A percentile compares a stretch with the other conserved stretches of the same genome.
phyloP scores from a whole-genome alignment of 2,888 invertebrate species.

The Tetragnatha montana region DNA sequence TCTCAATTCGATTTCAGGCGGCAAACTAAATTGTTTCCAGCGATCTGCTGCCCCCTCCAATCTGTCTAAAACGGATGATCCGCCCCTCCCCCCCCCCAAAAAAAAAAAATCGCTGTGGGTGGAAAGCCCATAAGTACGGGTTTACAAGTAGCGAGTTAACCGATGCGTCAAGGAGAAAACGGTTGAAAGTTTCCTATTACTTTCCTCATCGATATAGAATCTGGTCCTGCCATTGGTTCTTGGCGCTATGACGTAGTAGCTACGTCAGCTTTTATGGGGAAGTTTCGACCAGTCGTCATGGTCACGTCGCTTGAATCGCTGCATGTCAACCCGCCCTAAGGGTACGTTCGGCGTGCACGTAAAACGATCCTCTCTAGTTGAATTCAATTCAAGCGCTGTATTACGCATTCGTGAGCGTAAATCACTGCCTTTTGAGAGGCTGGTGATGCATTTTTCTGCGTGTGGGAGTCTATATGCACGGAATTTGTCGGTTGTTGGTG shows the following conservation, averaged over 20 bases:
- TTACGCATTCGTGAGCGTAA: conserved; percentile 51
- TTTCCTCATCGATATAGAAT: too few relatives aligned
- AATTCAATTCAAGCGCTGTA: conserved; percentile 53
- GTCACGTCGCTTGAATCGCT: too few relatives aligned
- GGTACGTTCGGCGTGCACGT: conserved; percentile 50
- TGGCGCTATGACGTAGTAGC: too few relatives aligned
- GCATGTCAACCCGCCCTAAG: not conserved
- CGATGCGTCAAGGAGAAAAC: too few relatives aligned
- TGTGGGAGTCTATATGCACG: conserved; percentile 42
- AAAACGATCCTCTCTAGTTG: conserved; percentile 42
- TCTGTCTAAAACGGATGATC: conserved; percentile 62
- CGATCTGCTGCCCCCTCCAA: conserved; percentile 22
- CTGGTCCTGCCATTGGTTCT: too few relatives aligned
- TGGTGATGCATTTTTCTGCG: conserved; percentile 57
- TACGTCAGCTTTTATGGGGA: too few relatives aligned
- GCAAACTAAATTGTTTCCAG: conserved; percentile 63
- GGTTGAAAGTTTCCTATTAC: too few relatives aligned
- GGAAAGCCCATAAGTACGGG: conserved; percentile 5
- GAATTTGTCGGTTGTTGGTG: conserved; percentile 39
- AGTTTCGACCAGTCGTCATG: too few relatives aligned
- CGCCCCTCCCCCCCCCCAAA: conserved; percentile 27
- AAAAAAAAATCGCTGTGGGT: conserved; percentile 48
- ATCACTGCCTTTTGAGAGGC: conserved; percentile 32
- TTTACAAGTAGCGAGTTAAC: not conserved
- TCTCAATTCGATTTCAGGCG: conserved; percentile 41